Percentiles rank a stretch among this genome's conserved stretches.
These are phyloP conservation scores for Lydus trimaculatus DNA, from an alignment of 2,888 invertebrate genomes.

Conservation along the genomic window DNA sequence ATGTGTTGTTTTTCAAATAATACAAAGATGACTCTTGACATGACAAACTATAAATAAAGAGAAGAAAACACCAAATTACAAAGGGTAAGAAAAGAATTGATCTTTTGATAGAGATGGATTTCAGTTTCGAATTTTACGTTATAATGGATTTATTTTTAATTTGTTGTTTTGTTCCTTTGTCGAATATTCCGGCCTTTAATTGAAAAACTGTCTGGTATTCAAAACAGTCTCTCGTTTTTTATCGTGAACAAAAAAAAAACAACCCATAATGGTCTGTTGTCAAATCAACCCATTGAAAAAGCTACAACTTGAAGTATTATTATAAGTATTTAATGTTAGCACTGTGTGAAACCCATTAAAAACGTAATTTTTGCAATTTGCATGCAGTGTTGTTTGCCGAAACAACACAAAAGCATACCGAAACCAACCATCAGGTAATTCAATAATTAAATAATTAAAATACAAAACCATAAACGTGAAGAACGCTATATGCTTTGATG, in stretches of 20 bases:
- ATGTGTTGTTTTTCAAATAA: not conserved
- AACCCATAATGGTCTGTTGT: conserved; percentile 14
- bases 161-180: conserved; percentile 12
- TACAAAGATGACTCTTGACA: not conserved
- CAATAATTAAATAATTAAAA: not conserved
- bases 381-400: not conserved
- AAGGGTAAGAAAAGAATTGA: not conserved
- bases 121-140: not conserved
- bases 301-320: not conserved
- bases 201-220: conserved; percentile 24
- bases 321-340: not conserved
- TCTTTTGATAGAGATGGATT: not conserved
- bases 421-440: not conserved
- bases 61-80: not conserved
- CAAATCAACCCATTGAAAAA: not conserved
- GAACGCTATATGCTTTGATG: not conserved
- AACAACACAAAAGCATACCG: not conserved
- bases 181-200: conserved; percentile 10
- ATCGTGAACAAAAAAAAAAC: not conserved
- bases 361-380: not conserved
- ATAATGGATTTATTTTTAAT: not conserved
- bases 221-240: conserved; percentile 12
- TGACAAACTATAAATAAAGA: not conserved
- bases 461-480: not conserved
- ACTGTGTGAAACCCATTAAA: not conserved